Base-by-base conservation (phyloP, 2,888 invertebrate species). In the Chrysodeixis includens region DNA sequence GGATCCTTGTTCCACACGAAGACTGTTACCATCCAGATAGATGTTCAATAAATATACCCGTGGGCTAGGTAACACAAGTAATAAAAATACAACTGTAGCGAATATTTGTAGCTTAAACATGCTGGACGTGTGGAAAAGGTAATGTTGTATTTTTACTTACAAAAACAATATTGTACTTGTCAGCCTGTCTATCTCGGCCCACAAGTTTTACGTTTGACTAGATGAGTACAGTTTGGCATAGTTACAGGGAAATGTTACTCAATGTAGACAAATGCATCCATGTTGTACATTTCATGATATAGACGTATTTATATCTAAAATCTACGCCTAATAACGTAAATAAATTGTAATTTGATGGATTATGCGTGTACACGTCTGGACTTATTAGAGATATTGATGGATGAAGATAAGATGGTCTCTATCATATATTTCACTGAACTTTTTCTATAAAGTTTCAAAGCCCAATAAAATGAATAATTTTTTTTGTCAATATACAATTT, bases 1-100 rank as follows among this genome's bases (percentile, higher is more conserved):
- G 49, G 51, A 58, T 61, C 46, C 54, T 60, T 30, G n/a, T 18
- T 14, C 32, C 40, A 30, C 20, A 49, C 20, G 18, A 18, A 9
- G 16, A 10, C 46, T 4, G 16, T 49, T 49, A 20, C 46, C 10
- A 8, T 20, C 18, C 20, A 49, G 46, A 20, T 18, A 5, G n/a
- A 0, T 40, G 1, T 1, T 7, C 1, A 40, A 6, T n/a, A n/a
- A n/a, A 14, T n/a, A 0, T 7, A 0, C 40, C 40, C 1, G 40
- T 6, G n/a, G n/a, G n/a, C 40, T 40, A 40, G 40, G 35, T 35
- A 35, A 35, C 12, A 35, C 26, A 26, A 26, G 26, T 26, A 26
- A 6, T n/a, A n/a, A n/a, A n/a, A n/a, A n/a, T 26, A 26, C 26
- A 12, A 12, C 3, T 12, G 10, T 12, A 35, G 3, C 0, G 12